These are phyloP conservation scores for Myxocyprinus asiaticus DNA, from an alignment of 2,113 vertebrate species.

Conservation along the genomic window DNA sequence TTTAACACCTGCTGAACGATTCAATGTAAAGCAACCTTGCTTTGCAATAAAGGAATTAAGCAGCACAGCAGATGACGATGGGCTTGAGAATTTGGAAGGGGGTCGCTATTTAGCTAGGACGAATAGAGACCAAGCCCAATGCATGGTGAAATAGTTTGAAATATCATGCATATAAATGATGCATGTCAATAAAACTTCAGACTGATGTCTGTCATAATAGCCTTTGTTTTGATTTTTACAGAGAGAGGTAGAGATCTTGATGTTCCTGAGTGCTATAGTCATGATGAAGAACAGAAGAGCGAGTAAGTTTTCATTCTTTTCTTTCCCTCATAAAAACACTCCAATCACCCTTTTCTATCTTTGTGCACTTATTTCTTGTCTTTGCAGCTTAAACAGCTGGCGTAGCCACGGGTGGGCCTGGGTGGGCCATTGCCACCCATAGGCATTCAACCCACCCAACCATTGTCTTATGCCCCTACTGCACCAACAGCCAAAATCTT, in stretches of 20 bases:
- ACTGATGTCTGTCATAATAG: background rate
- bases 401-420: no score
- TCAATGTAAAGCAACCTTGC: background rate
- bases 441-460: no score
- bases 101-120: background rate
- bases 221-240: slow-evolving; percentile 57
- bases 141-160: background rate
- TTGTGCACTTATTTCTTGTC: no score
- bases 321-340: no score
- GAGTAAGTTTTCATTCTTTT: slow-evolving; percentile 78
- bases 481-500: no score
- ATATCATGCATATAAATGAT: no score
- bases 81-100: background rate
- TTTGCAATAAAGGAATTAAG: background rate
- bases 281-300: slow-evolving; percentile 98
- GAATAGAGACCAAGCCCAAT: background rate
- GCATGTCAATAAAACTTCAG: no score
- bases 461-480: no score
- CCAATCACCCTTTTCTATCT: no score
- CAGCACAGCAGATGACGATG: background rate
- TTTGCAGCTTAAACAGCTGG: no score
- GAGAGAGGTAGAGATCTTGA: slow-evolving; percentile 96
- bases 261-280: slow-evolving; percentile 97
- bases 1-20: no score
- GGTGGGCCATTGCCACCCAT: no score